Evolutionary conservation across 2,797 vertebrate species (phyloP), one percentile per base, ranked within the genome.

Genomic region (Girardinus metallicus): DNA sequence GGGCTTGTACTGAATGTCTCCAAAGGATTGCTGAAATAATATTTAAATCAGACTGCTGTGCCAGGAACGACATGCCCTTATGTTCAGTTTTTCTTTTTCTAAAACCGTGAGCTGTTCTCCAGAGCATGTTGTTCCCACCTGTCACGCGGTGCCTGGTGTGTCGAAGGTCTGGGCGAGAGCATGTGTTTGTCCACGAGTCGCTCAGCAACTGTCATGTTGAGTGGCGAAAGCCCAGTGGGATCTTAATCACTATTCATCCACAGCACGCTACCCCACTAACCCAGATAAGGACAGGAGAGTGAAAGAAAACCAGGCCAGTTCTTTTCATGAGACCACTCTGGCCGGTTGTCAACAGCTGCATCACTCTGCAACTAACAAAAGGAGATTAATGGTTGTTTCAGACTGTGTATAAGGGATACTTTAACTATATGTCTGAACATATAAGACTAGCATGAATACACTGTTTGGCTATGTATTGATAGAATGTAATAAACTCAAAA

Each of bases 281-380:
- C 90, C 86, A 89, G 84, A 88, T 93, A 78, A 49, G 77, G 83
- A 66, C 73, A 76, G 77, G 60, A 80, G 79, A 91, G 86, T 75
- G 46, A 83, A 82, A 75, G 41, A 46, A 60, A 75, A 87, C 88
- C 81, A 82, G 88, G 75, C 77, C 73, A 76, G 13, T 82, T 57
- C 74, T 82, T 83, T 77, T 84, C n/a, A 76, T 1, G 3, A 74
- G 66, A 64, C 64, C 79, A 34, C 77, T 60, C 43, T 73, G 77
- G 21, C 34, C 73, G 7, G 34, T 39, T 12, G 62, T 66, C 34
- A 36, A 77, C 79, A 83, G 77, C 81, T 68, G 73, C 76, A 74
- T 73, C 57, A 9, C 12, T 64, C 31, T 78, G 43, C 1, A 8
- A 47, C 53, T 62, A 21, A 57, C 49, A 60, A 71, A 8, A 53